These are phyloP conservation scores for Hybognathus amarus DNA, from an alignment of 2,797 vertebrate species.

Conservation along the genomic window DNA sequence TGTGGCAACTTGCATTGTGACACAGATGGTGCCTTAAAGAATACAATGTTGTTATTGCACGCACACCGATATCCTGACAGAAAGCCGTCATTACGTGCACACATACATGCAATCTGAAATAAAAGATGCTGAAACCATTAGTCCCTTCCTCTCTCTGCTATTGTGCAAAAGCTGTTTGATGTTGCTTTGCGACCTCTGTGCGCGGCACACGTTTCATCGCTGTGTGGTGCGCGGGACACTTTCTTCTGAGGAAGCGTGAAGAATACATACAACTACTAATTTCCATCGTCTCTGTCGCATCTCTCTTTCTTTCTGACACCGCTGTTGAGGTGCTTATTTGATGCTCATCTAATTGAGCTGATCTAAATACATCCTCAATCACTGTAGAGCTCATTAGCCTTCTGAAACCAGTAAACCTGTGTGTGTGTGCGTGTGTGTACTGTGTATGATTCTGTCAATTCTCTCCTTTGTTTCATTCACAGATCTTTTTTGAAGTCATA, in stretches of 20 bases:
- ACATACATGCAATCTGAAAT: slow-evolving; percentile 32
- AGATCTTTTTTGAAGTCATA: background rate
- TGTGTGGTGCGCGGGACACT: slow-evolving; percentile 25
- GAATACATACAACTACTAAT: slow-evolving; percentile 37
- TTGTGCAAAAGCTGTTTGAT: slow-evolving; percentile 56
- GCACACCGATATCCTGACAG: background rate
- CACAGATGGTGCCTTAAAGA: slow-evolving; percentile 9
- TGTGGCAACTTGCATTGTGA: background rate
- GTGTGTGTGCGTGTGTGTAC: background rate
- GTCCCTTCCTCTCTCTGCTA: slow-evolving; percentile 31
- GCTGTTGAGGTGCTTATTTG: slow-evolving; percentile 27
- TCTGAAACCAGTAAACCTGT: slow-evolving; percentile 13
- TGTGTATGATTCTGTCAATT: background rate
- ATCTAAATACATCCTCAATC: slow-evolving; percentile 44
- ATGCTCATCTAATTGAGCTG: slow-evolving; percentile 49
- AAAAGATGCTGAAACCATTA: slow-evolving; percentile 44
- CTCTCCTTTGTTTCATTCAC: background rate
- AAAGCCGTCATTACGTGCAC: slow-evolving; percentile 20
- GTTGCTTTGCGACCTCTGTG: slow-evolving; percentile 45
- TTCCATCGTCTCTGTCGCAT: slow-evolving; percentile 22
- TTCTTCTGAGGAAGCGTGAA: slow-evolving; percentile 40
- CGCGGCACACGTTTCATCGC: slow-evolving; percentile 41
- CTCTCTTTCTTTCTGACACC: slow-evolving; percentile 22
- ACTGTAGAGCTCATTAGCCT: slow-evolving; percentile 36
- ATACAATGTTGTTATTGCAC: background rate